Evolutionary conservation across 2,888 invertebrate genomes (phyloP), one percentile per base, ranked within the genome.

Genomic region (Dendrolimus pini): DNA sequence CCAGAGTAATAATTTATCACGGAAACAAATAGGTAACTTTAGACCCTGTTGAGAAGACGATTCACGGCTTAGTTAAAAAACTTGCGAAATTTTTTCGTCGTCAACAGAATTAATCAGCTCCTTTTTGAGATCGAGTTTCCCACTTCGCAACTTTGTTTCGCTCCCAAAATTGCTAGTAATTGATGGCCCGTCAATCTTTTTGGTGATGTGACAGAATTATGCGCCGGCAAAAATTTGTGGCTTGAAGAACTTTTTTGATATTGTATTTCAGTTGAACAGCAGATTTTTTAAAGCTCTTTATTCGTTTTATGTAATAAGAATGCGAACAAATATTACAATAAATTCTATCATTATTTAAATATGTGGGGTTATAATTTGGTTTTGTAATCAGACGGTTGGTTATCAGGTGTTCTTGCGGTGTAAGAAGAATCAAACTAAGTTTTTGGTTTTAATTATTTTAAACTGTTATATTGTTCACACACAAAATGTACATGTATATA

Each of bases 121-220:
- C 47, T 47, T 47, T 47, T 47, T 47, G 12, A 47, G 47, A 47
- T 47, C 47, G 12, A 47, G 47, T 47, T 47, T 47, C 47, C 47
- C 8, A 47, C 47, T 47, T 47, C 12, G 9, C 47, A 47, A 47
- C 47, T 47, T 47, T 47, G 47, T 47, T 47, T 47, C 47, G 47
- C 47, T 10, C 47, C 47, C 9, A 47, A 47, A 47, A 47, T 59
- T 59, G 54, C 12, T 10, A 47, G 56, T 69, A 72, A 75, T 75
- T 67, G 71, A 74, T 73, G 69, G 58, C 57, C 65, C 66, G 72
- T 72, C 76, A 70, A 74, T 73, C 70, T 71, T 61, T 47, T 60
- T 64, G 61, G 61, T 74, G 70, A 65, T 66, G 67, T 63, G 66
- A 67, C 71, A 71, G 70, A 74, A 71, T 70, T 68, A 62, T 60